Percentiles rank a stretch among this genome's conserved stretches.
Evolutionary conservation across 2,113 vertebrate species (phyloP).

Genomic region (Lasiurus borealis): DNA sequence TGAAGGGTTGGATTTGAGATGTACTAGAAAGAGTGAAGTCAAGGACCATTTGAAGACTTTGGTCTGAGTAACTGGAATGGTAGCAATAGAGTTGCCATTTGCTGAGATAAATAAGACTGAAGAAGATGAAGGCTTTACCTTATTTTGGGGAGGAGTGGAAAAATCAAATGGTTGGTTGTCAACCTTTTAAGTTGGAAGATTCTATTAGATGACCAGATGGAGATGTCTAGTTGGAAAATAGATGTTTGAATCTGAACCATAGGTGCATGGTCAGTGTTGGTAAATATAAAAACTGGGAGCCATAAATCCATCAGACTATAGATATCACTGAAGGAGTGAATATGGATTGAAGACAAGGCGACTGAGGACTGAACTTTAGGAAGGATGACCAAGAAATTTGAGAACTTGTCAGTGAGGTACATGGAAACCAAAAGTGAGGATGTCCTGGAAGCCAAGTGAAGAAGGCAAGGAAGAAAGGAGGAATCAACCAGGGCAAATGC

Average conservation of each 20-base stretch:
- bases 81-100: background rate
- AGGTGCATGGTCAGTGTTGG: background rate
- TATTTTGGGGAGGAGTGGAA: background rate
- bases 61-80: background rate
- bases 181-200: constrained; percentile 6
- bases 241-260: background rate
- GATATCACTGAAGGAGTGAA: background rate
- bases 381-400: background rate
- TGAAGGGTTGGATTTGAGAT: background rate
- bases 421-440: background rate
- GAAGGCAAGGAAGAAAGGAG: background rate
- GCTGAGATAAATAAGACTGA: background rate
- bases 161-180: background rate
- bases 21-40: background rate
- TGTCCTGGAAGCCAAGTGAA: background rate
- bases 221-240: background rate
- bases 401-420: background rate
- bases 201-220: background rate
- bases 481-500: background rate
- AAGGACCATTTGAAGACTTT: background rate
- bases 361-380: background rate
- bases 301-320: background rate
- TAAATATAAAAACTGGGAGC: background rate
- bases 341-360: background rate
- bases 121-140: background rate